phyloP scores from a whole-genome alignment of 2,113 vertebrate genomes.

The Embiotoca jacksoni region DNA sequence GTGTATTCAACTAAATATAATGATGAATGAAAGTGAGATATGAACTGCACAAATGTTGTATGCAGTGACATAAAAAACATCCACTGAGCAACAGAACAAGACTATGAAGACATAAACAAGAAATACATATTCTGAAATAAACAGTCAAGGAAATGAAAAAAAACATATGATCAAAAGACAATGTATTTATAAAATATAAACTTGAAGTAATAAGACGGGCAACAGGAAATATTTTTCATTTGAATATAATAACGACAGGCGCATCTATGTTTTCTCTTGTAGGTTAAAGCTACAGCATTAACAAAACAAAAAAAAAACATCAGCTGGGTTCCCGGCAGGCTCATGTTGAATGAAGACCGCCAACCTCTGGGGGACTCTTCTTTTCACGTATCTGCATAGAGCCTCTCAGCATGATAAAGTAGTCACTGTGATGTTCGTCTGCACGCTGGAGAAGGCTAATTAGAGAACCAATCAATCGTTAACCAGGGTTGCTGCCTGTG shows the following conservation, averaged over 20 bases:
- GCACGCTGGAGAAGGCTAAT: constrained; percentile 75
- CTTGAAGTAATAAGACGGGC: neutral
- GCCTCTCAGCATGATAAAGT: constrained; percentile 71
- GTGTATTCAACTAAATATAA: neutral
- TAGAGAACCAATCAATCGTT: constrained; percentile 79
- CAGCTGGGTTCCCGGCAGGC: constrained; percentile 1
- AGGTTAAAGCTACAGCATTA: neutral
- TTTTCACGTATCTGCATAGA: constrained; percentile 67
- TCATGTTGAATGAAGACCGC: constrained; percentile 47
- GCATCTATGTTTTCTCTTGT: neutral
- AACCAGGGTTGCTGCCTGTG: constrained; percentile 61
- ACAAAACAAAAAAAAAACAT: constrained; percentile 21
- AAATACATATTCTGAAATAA: constrained; percentile 1
- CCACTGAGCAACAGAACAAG: neutral
- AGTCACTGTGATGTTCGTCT: constrained; percentile 68
- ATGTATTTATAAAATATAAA: no score
- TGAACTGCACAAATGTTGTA: neutral
- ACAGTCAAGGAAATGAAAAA: neutral
- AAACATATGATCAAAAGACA: neutral
- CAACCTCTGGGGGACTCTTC: constrained; percentile 56
- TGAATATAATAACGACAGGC: neutral
- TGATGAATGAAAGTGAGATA: constrained; percentile 6
- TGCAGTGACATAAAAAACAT: neutral
- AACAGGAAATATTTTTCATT: constrained; percentile 6
- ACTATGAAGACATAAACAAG: neutral